These are phyloP conservation scores for Hoplostethus atlanticus DNA, from an alignment of 2,797 vertebrate species.

Conservation along the genomic window DNA sequence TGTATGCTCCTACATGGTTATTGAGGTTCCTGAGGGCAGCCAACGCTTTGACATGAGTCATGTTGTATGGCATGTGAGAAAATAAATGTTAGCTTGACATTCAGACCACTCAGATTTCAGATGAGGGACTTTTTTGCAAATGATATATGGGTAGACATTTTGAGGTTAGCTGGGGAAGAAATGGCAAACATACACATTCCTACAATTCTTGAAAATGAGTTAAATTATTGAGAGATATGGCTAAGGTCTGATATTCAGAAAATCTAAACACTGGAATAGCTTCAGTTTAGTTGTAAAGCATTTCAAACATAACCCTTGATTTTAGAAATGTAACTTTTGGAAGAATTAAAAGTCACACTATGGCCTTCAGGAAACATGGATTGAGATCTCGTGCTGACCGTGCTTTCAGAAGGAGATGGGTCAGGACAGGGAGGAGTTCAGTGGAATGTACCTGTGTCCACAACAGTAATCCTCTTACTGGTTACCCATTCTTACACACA, in stretches of 20 bases:
- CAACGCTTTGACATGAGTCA: background rate
- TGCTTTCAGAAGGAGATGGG: background rate
- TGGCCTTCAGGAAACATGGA: too few relatives aligned
- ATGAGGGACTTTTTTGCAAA: slow-evolving; percentile 6
- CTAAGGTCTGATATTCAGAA: background rate
- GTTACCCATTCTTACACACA: slow-evolving; percentile 1
- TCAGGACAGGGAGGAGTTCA: slow-evolving; percentile 30
- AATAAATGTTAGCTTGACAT: slow-evolving; percentile 18
- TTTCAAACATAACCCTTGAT: slow-evolving; percentile 2
- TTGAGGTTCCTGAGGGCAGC: slow-evolving; percentile 4
- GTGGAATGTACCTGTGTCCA: slow-evolving; percentile 41
- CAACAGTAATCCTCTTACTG: slow-evolving; percentile 19
- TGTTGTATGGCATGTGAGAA: slow-evolving; percentile 2
- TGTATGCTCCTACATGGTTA: slow-evolving; percentile 4
- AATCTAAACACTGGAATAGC: background rate
- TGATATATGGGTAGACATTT: slow-evolving; percentile 6
- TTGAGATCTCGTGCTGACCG: too few relatives aligned
- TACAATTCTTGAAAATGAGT: background rate
- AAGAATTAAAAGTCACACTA: background rate
- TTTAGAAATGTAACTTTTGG: slow-evolving; percentile 14
- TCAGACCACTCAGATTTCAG: slow-evolving; percentile 6
- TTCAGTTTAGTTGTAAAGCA: background rate
- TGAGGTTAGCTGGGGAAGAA: slow-evolving; percentile 16
- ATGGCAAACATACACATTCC: background rate
- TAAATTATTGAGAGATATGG: background rate